Conservation (phyloP, 2,113 vertebrate genomes). For the Pteronura brasiliensis region DNA sequence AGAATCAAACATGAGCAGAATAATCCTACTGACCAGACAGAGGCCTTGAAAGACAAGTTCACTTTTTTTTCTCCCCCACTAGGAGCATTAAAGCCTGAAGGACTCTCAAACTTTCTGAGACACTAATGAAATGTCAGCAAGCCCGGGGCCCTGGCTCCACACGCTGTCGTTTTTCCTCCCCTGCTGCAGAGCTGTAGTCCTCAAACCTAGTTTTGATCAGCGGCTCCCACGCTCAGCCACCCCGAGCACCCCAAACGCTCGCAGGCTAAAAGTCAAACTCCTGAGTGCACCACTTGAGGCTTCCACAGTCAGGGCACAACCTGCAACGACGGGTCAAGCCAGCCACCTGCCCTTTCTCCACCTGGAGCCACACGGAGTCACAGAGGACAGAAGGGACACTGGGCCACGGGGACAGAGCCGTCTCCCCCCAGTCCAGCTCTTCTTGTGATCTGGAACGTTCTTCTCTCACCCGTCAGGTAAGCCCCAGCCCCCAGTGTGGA, state of each 20-base stretch:
- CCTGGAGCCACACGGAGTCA: accelerated
- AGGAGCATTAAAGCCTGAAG: neutral
- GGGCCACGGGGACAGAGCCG: neutral
- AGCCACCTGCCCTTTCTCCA: neutral
- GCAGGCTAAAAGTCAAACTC: neutral
- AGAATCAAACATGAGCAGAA: neutral
- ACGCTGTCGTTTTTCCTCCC: accelerated
- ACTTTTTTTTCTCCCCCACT: too few species aligned
- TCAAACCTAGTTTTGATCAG: neutral
- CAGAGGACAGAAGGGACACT: neutral
- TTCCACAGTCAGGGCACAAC: neutral
- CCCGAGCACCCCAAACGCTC: too few species aligned
- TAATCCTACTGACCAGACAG: neutral
- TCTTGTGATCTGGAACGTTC: neutral
- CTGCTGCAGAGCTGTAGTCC: neutral
- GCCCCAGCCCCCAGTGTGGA: neutral
- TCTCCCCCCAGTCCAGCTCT: neutral
- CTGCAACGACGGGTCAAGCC: accelerated
- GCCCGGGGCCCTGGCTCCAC: accelerated
- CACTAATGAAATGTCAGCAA: neutral
- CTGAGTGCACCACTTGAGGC: neutral
- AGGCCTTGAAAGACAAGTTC: neutral
- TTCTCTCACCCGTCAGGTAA: neutral
- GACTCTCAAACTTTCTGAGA: neutral
- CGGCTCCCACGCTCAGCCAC: neutral